Evolutionary conservation across 2,797 vertebrate genomes (phyloP), one percentile per base, ranked within the genome.

Genomic region (Borostomias antarcticus): DNA sequence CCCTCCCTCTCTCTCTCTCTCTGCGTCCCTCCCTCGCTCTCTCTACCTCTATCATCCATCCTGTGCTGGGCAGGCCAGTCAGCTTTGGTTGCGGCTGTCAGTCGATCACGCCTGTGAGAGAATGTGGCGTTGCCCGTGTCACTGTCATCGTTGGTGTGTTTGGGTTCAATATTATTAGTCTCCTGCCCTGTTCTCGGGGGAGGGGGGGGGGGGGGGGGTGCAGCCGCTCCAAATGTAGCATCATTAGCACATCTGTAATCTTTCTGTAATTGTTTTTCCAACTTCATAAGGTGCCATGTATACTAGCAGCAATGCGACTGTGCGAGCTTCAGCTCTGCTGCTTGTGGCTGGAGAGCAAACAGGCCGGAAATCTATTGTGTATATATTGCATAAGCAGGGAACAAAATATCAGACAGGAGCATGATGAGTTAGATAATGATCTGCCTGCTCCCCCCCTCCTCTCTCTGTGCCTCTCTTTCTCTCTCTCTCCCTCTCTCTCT

Each of bases 401-500:
- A 9, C 58, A 30, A 29, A 29, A 61, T 61, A 40, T 61, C 26
- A 30, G 35, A 40, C 25, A 10, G n/a, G 15, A 43, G 40, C 15
- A 52, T 52, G 37, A 61, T 21, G 25, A 40, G 21, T 61, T 29
- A 19, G 58, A 50, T 9, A 48, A 33, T 69, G 56, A 79, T 77
- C 77, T 70, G 37, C 67, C 63, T 54, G n/a, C 23, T 29, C 58
- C 26, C 61, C 48, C n/a, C 40, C n/a, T 19, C 28, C 19, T 21
- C 23, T 19, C 9, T 70, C 32, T 11, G 17, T 23, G 3, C 65
- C 45, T 5, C 53, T 45, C 48, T 37, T 8, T 28, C 19, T 30
- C 25, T 63, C 19, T 66, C 11, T 40, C 62, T n/a, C 21, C 59
- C 23, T 0, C 57, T 17, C 17, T 62, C 66, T 51, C 26, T 43